Evolutionary conservation across 2,113 vertebrate genomes (phyloP), one percentile per base, ranked within the genome.

Genomic region (Xyrauchen texanus): DNA sequence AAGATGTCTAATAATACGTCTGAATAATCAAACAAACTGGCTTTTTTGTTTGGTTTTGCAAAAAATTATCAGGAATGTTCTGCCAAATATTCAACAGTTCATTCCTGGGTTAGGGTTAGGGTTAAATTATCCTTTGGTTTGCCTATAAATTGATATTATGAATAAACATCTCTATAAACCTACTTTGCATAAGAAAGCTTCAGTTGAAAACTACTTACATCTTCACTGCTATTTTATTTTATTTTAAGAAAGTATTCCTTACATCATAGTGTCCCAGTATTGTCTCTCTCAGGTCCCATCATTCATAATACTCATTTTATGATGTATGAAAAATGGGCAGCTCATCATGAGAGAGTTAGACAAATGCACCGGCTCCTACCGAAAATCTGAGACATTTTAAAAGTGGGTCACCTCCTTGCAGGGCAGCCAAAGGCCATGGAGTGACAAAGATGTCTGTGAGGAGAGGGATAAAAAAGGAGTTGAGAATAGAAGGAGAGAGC

Each of bases 361-460:
- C 68, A 77, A 77, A 63, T 13, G 58, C 63, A 51, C 16, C 9
- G 45, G 46, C 53, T 21, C 57, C 15, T 2, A 15, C 4, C 13
- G 13, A 55, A 11, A 46, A 47, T 69, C 15, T 63, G 65, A 75
- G 13, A 44, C 13, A 47, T 34, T 76, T 73, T 13, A 72, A 57
- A 80, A 61, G 62, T 74, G 74, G 73, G 78, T 68, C 62, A 58
- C n/a, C 42, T 68, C 55, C 6, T 4, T 21, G 12, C 57, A 63
- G 82, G 74, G 74, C 63, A 80, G 64, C 78, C 78, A 77, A 78
- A 57, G 78, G 78, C 62, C 74, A 71, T 45, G 47, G 52, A 61
- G 64, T 55, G 15, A 74, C 11, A 64, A 6, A 66, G 52, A 65
- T 62, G 46, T 70, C 42, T 51, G 8, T 34, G 21, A 34, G 21